phyloP scores from a whole-genome alignment of 2,888 invertebrate species.

The Tromatobia lineatoria region DNA sequence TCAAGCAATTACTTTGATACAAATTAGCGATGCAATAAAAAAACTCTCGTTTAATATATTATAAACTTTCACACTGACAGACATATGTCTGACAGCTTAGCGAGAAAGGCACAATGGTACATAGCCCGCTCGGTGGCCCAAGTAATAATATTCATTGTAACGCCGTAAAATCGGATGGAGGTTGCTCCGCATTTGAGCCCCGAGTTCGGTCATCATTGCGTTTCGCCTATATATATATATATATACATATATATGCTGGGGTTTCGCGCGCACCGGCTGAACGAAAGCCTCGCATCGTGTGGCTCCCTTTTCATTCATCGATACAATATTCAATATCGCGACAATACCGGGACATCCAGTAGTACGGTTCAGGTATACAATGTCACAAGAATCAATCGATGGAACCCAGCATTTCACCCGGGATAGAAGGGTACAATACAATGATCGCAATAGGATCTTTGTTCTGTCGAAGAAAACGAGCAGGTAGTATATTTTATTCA shows the following conservation, averaged over 20 bases:
- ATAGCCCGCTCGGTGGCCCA: not conserved
- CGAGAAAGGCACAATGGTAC: not conserved
- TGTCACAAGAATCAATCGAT: slow-evolving; percentile 75
- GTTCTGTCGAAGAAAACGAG: slow-evolving; percentile 60
- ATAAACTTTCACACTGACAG: not conserved
- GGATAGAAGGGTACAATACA: slow-evolving; percentile 52
- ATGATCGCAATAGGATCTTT: slow-evolving; percentile 75
- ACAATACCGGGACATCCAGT: slow-evolving; percentile 52
- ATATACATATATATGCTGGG: not conserved
- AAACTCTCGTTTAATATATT: not conserved
- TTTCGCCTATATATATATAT: not conserved
- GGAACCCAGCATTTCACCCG: slow-evolving; percentile 66
- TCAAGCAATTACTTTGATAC: not conserved
- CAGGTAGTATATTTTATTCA: slow-evolving; percentile 67
- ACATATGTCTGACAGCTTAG: slow-evolving; percentile 9
- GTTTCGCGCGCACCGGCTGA: slow-evolving; percentile 24
- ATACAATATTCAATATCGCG: slow-evolving; percentile 63
- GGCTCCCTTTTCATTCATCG: slow-evolving; percentile 49
- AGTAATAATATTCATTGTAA: slow-evolving; percentile 43
- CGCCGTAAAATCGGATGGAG: slow-evolving; percentile 39
- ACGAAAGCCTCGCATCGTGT: slow-evolving; percentile 41
- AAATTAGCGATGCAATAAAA: not conserved
- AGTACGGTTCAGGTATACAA: slow-evolving; percentile 58
- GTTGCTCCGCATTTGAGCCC: not conserved
- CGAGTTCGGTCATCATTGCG: slow-evolving; percentile 3